Evolutionary conservation across 2,888 invertebrate species (phyloP).

Genomic region (Polydrusus tereticollis): DNA sequence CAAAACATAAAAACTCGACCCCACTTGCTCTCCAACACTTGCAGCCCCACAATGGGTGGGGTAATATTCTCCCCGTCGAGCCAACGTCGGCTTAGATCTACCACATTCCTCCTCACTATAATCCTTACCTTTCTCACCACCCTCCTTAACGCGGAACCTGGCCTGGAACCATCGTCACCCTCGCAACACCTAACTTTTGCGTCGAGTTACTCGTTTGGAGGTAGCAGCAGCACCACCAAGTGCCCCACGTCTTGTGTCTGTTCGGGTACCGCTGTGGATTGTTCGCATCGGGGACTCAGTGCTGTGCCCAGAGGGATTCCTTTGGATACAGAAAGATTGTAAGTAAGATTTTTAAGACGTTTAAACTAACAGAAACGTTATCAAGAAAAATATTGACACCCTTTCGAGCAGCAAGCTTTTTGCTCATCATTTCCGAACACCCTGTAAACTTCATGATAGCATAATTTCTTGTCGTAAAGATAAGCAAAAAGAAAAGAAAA

Average conservation of each 20-base stretch:
- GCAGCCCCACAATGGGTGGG: constrained; percentile 47
- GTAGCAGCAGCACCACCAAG: constrained; percentile 26
- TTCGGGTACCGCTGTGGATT: constrained; percentile 45
- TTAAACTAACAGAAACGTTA: background rate
- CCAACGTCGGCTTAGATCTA: background rate
- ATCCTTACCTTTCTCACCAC: background rate
- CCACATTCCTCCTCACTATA: constrained; percentile 12
- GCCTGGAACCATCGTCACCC: constrained; percentile 29
- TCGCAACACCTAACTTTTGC: constrained; percentile 33
- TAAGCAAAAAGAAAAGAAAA: background rate
- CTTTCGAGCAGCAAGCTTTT: no score
- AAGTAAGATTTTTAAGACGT: constrained; percentile 25
- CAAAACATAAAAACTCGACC: constrained; percentile 3
- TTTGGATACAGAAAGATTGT: constrained; percentile 47
- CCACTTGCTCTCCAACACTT: constrained; percentile 8
- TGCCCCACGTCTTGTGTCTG: constrained; percentile 43
- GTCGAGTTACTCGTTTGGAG: constrained; percentile 41
- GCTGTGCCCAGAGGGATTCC: constrained; percentile 45
- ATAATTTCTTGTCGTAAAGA: background rate
- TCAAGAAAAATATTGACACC: background rate
- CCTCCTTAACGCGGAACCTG: constrained; percentile 16
- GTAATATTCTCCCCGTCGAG: constrained; percentile 16
- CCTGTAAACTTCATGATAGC: background rate
- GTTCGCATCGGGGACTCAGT: constrained; percentile 43
- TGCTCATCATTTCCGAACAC: no score